phyloP scores from a whole-genome alignment of 2,113 vertebrate species.

The Nesoenas mayeri region DNA sequence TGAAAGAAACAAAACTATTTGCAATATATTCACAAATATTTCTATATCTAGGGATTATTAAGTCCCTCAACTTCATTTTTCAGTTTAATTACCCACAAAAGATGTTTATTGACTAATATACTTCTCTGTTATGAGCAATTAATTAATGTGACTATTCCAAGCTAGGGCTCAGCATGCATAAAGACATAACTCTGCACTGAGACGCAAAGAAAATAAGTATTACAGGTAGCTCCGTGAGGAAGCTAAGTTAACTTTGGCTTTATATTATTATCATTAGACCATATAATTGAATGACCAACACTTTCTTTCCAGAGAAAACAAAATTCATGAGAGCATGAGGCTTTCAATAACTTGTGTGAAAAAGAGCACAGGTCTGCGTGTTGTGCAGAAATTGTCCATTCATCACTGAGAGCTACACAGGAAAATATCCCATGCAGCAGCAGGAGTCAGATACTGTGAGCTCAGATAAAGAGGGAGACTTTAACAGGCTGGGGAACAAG shows the following conservation, averaged over 20 bases:
- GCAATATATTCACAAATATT: neutral
- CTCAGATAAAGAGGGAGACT: neutral
- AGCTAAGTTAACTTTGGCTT: neutral
- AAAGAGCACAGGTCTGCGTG: neutral
- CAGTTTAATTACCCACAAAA: conserved; percentile 12
- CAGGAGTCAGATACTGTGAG: neutral
- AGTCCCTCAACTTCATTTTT: neutral
- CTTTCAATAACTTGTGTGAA: neutral
- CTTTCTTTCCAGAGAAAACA: neutral
- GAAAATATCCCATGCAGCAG: neutral
- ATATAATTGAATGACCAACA: neutral
- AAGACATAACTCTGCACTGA: neutral
- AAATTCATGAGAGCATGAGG: neutral
- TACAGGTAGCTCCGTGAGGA: neutral
- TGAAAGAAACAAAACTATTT: neutral
- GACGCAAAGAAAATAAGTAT: neutral
- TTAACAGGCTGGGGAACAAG: neutral
- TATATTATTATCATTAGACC: neutral
- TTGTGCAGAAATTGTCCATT: neutral
- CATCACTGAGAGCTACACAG: neutral
- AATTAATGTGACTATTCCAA: neutral
- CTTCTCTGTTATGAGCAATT: conserved; percentile 5
- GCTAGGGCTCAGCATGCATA: neutral
- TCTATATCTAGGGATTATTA: neutral
- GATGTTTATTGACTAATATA: conserved; percentile 15